Base-by-base conservation (phyloP, 2,888 invertebrate genomes). In the Dryadula phaetusa region DNA sequence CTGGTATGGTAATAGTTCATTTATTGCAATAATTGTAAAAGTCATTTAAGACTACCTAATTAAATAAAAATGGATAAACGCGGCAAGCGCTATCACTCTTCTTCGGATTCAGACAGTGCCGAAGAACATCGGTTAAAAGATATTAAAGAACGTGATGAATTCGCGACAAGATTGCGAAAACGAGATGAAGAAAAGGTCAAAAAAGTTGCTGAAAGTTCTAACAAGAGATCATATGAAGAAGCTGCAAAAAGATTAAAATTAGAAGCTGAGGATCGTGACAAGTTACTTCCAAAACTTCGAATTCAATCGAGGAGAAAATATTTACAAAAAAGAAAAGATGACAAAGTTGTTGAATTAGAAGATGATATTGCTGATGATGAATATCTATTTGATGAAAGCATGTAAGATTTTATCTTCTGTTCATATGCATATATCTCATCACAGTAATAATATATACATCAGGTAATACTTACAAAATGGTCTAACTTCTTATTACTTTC, bases 301-400 rank as follows among this genome's bases (percentile, higher is more conserved):
- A 93, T 98, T 18, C 97, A 98, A 82, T 99, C 99, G 0, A 94
- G 99, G 28, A 93, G 99, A 54, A 97, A 98, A 79, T 99, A 99
- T 86, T 93, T 99, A 76, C 97, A 97, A 82, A 99, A 99, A 86
- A 94, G 99, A 53, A 98, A 99, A 87, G 98, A 97, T 67, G 99
- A 99, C 82, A 99, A 99, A 92, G 95, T 99, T 40, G 95, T 96
- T 10, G 99, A 99, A 84, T 90, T 99, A 61, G 99, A 99, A 88
- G 97, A 96, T 6, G 98, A 99, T 81, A 97, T 99, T 67, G 92
- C 95, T 54, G 99, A 99, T 86, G 99, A 99, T 92, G 98, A 99
- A 86, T 98, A 97, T 82, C 94, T 99, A 0, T 99, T 99, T 86
- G 96, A 97, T 63, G 97, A 97, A 72, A 95, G 96, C 82, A 94